phyloP scores from a whole-genome alignment of 2,888 invertebrate genomes.

The Augochlorella aurata region DNA sequence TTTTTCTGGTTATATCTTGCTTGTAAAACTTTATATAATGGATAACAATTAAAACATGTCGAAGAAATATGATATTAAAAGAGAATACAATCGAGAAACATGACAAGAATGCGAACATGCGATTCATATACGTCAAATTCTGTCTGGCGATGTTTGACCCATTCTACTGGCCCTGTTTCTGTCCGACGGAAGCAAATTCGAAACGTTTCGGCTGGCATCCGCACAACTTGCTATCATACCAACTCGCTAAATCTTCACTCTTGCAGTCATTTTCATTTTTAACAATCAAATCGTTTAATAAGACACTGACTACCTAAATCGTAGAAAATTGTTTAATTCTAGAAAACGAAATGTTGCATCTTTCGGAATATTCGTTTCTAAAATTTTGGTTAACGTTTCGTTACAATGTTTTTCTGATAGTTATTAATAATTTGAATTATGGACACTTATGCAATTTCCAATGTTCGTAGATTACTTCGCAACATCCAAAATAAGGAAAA shows the following conservation, averaged over 20 bases:
- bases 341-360: neutral
- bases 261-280: neutral
- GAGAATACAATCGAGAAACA: no score
- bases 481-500: neutral
- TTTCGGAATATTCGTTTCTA: neutral
- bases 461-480: neutral
- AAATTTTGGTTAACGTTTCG: neutral
- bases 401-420: neutral
- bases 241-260: neutral
- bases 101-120: neutral
- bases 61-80: neutral
- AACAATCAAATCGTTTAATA: neutral
- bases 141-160: constrained; percentile 4
- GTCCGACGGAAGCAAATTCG: constrained; percentile 13
- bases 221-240: neutral
- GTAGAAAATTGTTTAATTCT: neutral
- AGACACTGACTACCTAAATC: neutral
- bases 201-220: neutral
- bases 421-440: neutral
- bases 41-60: neutral
- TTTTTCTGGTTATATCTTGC: neutral
- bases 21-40: neutral
- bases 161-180: constrained; percentile 8
- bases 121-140: neutral
- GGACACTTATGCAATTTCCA: neutral